Conservation (phyloP, 2,888 invertebrate genomes). For the Syritta pipiens region DNA sequence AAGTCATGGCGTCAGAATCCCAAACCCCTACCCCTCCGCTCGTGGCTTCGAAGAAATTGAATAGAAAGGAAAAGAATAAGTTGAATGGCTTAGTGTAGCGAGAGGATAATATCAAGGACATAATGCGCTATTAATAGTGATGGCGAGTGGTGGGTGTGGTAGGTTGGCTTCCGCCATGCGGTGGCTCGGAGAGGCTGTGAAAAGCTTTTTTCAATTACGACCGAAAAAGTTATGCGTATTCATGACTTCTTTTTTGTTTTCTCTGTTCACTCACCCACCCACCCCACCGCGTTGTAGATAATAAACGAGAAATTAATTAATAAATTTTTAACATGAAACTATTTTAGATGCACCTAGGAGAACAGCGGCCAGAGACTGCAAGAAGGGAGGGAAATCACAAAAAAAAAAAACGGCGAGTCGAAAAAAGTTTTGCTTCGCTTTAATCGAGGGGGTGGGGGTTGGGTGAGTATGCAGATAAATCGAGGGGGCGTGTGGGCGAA, state of each 20-base stretch:
- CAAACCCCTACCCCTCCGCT: no score
- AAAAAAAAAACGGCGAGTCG: neutral
- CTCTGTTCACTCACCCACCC: neutral
- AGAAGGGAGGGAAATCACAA: neutral
- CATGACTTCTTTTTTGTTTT: constrained; percentile 7
- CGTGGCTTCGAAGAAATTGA: constrained; percentile 38
- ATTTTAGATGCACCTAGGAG: constrained; percentile 27
- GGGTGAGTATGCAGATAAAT: constrained; percentile 8
- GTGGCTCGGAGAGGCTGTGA: constrained; percentile 40
- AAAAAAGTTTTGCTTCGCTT: constrained; percentile 20
- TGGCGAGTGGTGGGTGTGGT: constrained; percentile 5
- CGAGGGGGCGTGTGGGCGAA: neutral
- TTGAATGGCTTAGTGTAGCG: constrained; percentile 56
- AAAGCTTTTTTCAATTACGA: constrained; percentile 52
- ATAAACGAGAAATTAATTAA: constrained; percentile 66
- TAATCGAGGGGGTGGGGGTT: neutral
- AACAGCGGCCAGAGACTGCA: neutral
- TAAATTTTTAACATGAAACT: constrained; percentile 59
- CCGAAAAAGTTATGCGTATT: constrained; percentile 43
- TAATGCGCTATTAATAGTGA: constrained; percentile 66
- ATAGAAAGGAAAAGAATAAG: constrained; percentile 51
- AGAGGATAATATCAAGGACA: constrained; percentile 64
- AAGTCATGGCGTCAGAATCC: neutral
- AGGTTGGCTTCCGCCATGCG: constrained; percentile 6
- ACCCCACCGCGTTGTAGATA: constrained; percentile 14